Conservation (phyloP, 1,140 invertebrate genomes). For the Cydia strobilella region DNA sequence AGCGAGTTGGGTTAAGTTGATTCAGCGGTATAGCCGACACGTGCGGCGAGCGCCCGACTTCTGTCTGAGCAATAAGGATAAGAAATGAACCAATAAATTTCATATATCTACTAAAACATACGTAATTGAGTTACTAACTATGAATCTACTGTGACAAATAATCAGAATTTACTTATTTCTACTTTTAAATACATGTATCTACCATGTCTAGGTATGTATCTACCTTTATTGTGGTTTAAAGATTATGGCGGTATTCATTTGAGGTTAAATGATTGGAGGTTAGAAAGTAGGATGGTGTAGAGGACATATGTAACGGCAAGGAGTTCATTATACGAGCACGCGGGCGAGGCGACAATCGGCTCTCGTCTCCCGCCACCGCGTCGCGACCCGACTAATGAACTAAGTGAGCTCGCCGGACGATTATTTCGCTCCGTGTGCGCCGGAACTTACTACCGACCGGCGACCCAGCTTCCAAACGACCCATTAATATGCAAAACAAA, state of each 20-base stretch:
- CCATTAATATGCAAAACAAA: slow-evolving; percentile 62
- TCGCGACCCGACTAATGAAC: slow-evolving; percentile 55
- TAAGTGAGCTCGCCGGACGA: slow-evolving; percentile 41
- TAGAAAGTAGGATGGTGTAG: neutral
- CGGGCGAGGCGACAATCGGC: slow-evolving; percentile 42
- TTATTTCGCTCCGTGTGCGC: slow-evolving; percentile 53
- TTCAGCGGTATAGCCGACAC: slow-evolving; percentile 71
- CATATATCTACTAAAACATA: slow-evolving; percentile 43
- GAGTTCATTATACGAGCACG: slow-evolving; percentile 45
- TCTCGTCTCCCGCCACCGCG: slow-evolving; percentile 31
- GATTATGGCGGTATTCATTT: neutral
- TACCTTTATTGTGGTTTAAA: neutral
- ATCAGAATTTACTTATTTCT: neutral
- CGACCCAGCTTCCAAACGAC: slow-evolving; percentile 43
- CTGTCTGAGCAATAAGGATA: slow-evolving; percentile 69
- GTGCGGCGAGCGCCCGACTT: slow-evolving; percentile 52
- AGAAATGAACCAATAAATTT: slow-evolving; percentile 70
- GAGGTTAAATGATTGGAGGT: neutral
- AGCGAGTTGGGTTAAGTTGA: slow-evolving; percentile 68
- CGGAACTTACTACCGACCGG: slow-evolving; percentile 50
- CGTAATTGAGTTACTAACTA: slow-evolving; percentile 32
- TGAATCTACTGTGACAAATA: neutral
- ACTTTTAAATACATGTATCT: neutral
- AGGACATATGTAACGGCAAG: slow-evolving; percentile 39
- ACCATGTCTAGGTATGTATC: neutral